Evolutionary conservation across 2,888 invertebrate genomes (phyloP), one percentile per base, ranked within the genome.

Genomic region (Dromius quadrimaculatus): DNA sequence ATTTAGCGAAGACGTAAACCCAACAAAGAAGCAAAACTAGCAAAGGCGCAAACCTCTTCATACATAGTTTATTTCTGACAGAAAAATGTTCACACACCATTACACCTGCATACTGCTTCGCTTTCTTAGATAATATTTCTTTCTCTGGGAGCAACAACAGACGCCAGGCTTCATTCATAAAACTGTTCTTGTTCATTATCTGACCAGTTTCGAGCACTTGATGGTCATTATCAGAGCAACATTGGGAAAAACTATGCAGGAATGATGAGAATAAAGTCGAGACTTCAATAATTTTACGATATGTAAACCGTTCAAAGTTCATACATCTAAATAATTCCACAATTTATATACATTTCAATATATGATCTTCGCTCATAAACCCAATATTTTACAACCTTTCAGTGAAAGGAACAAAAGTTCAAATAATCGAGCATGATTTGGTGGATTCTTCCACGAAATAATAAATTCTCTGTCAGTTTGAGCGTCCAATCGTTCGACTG

Each of bases 31-130:
- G 45, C 45, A 45, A 17, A 3, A 17, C 19, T 3, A 32, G 13
- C 38, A n/a, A 4, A 11, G 13, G n/a, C 38, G 19, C 17, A 5
- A 15, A 9, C 20, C 41, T 62, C 41, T 38, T 62, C 62, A 41
- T 62, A 62, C 62, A 62, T 41, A 62, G 62, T 62, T 38, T 62
- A 62, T 62, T 62, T 41, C 62, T 54, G 54, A 65, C 65, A 65
- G 36, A 50, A 41, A 22, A 50, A 28, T 54, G 65, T 65, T 65
- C 54, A 65, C 47, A 54, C 36, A 15, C 65, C 65, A 65, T 65
- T 65, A 65, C 65, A 65, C 65, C 47, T 65, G 65, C 65, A 65
- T 65, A 65, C 54, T 65, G 65, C 65, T 54, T 45, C 19, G 38
- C 41, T 38, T 61, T 62, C 62, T 41, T 41, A 62, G 41, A 62